These are phyloP conservation scores for Megalopta genalis DNA, from an alignment of 1,140 invertebrate species.

Conservation along the genomic window DNA sequence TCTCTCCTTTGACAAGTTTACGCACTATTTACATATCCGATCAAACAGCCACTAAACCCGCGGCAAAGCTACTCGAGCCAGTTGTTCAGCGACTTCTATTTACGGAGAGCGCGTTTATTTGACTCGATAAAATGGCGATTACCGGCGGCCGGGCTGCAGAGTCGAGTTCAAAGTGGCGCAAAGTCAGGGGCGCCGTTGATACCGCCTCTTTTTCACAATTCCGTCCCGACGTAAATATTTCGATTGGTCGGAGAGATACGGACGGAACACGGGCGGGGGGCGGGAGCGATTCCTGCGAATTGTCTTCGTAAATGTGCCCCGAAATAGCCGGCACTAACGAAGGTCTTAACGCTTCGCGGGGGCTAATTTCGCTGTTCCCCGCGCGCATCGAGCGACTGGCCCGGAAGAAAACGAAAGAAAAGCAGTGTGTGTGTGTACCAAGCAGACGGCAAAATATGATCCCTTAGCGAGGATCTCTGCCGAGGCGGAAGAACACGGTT, in stretches of 20 bases:
- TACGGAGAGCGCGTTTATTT: slow-evolving; percentile 11
- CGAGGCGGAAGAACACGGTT: neutral
- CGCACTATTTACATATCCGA: neutral
- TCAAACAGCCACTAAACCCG: neutral
- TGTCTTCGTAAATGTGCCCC: slow-evolving; percentile 26
- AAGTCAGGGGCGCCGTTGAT: slow-evolving; percentile 19
- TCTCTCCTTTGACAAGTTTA: neutral
- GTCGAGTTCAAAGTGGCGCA: slow-evolving; percentile 29
- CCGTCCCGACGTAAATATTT: slow-evolving; percentile 23
- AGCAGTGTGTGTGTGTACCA: neutral
- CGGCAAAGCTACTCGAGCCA: neutral
- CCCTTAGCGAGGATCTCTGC: neutral
- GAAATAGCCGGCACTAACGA: slow-evolving; percentile 27
- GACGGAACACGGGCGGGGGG: neutral
- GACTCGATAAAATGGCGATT: slow-evolving; percentile 36
- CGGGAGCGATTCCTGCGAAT: slow-evolving; percentile 10
- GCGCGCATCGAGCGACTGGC: too few species aligned
- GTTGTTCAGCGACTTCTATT: slow-evolving; percentile 21
- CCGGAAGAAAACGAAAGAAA: neutral
- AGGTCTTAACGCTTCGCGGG: neutral
- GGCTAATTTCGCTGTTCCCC: neutral
- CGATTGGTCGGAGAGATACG: slow-evolving; percentile 1
- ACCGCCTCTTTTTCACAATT: slow-evolving; percentile 22
- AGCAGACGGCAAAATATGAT: neutral
- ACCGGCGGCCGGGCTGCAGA: neutral